Base-by-base conservation (phyloP, 2,888 invertebrate genomes). In the Brenthis daphne region DNA sequence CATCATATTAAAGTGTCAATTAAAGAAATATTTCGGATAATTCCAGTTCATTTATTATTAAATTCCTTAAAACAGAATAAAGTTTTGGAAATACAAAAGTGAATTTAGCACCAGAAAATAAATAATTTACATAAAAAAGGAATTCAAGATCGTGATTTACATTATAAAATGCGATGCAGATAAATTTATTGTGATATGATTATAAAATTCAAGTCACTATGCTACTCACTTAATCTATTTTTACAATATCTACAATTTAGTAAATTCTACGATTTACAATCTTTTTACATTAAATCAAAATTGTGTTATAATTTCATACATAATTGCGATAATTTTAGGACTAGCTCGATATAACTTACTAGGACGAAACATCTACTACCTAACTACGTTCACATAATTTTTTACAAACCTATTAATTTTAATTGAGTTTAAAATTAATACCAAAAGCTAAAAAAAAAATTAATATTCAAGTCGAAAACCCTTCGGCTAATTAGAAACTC, bases 271-370 rank as follows among this genome's bases (percentile, higher is more conserved):
- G 68, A 73, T 71, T 70, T 72, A 71, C 71, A 75, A 70, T 73
- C 68, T 80, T 79, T 81, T 79, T 80, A 84, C 80, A 83, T 81
- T 80, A 85, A 77, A 76, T 72, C 68, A 76, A 75, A 75, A 64
- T 69, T 69, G 70, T 71, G 69, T 67, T 72, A 76, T 75, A 76
- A 77, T 79, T 79, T 75, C 60, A 33, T 50, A 60, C 74, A 77
- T 77, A 76, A 78, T 79, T 76, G 84, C 83, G 84, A 86, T 86
- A 83, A 83, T 83, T 87, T 88, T 86, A 89, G 86, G 92, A 92
- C 92, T 92, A 92, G 92, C 82, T 90, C 84, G 86, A 87, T 88
- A 86, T 86, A 88, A 90, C 86, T 89, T 90, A 90, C 89, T 90
- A 91, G 87, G 88, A 87, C 86, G 82, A 89, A 89, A 88, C 83